These are phyloP conservation scores for Bicyclus anynana DNA, from an alignment of 1,140 invertebrate species.

Conservation along the genomic window DNA sequence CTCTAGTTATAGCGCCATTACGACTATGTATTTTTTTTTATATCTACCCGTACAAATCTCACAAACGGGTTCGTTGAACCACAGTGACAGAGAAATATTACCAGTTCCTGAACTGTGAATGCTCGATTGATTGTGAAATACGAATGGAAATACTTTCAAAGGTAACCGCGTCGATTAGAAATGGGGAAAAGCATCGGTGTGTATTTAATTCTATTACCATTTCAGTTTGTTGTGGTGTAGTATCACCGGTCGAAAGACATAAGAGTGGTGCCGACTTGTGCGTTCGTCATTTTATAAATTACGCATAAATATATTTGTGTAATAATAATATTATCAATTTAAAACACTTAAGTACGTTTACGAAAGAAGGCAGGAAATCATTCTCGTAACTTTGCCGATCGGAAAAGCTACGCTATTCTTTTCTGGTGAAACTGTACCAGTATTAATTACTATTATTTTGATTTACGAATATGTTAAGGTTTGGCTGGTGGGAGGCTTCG, in stretches of 20 bases:
- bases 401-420: too few relatives aligned
- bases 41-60: slow-evolving; percentile 39
- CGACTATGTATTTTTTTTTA: slow-evolving; percentile 52
- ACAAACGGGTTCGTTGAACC: slow-evolving; percentile 50
- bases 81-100: slow-evolving; percentile 33
- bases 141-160: slow-evolving; percentile 14
- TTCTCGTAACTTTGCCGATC: too few relatives aligned
- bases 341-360: too few relatives aligned
- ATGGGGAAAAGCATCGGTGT: neutral
- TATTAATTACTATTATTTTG: too few relatives aligned
- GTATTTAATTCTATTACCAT: neutral
- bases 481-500: too few relatives aligned
- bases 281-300: too few relatives aligned
- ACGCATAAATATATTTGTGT: too few relatives aligned
- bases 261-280: too few relatives aligned
- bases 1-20: slow-evolving; percentile 51
- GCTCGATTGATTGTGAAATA: slow-evolving; percentile 37
- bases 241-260: neutral
- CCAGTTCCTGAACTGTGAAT: slow-evolving; percentile 30
- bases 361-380: too few relatives aligned
- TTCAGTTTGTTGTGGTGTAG: neutral
- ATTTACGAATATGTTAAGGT: too few relatives aligned
- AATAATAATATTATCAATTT: too few relatives aligned
- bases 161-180: slow-evolving; percentile 6
- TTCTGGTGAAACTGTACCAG: too few relatives aligned